Conservation (phyloP, 1,140 invertebrate species). For the Sipha flava region DNA sequence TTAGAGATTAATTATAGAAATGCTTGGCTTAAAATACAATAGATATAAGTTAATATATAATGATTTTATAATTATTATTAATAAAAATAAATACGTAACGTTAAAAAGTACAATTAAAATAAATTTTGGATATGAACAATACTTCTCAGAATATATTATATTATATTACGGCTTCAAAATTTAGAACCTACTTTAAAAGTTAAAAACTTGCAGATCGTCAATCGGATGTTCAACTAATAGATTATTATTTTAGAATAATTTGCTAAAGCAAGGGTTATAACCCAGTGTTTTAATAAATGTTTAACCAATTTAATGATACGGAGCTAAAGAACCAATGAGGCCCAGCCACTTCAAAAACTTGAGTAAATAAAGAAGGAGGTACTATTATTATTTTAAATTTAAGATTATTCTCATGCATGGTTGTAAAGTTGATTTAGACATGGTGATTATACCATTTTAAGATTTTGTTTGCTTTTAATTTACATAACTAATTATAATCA, state of each 20-base stretch:
- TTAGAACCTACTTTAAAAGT: no score
- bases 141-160: no score
- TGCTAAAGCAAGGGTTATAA: background rate
- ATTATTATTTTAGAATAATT: background rate
- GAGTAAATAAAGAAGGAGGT: background rate
- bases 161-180: no score
- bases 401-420: background rate
- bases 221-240: background rate
- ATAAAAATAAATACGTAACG: no score
- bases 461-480: background rate
- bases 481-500: background rate
- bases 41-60: no score
- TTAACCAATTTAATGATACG: background rate
- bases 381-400: background rate
- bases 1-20: no score
- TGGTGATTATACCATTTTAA: background rate
- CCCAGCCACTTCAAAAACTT: background rate
- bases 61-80: no score
- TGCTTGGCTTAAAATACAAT: no score
- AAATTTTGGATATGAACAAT: no score
- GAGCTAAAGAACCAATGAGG: background rate
- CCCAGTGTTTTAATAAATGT: background rate
- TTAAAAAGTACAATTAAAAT: no score
- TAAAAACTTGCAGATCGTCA: background rate
- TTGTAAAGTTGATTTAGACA: background rate